Percentiles rank a stretch among this genome's conserved stretches.
These are phyloP conservation scores for Dynastes hyllus DNA, from an alignment of 2,888 invertebrate genomes.

Conservation along the genomic window DNA sequence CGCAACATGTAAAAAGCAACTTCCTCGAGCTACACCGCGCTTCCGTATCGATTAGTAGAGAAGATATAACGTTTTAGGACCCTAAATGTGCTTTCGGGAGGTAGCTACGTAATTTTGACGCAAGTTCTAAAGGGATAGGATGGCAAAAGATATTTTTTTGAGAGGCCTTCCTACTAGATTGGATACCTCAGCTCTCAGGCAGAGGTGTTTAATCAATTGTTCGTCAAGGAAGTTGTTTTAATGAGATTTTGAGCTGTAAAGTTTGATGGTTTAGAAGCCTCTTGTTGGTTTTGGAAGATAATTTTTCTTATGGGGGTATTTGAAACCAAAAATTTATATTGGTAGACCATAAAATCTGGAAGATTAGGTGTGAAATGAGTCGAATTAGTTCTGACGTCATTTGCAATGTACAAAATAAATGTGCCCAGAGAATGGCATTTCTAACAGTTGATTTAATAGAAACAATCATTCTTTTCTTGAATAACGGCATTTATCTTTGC, in stretches of 20 bases:
- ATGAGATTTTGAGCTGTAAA: neutral
- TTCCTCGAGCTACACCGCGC: neutral
- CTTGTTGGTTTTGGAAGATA: too few species aligned
- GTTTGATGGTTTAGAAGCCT: too few species aligned
- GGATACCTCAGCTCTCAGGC: neutral
- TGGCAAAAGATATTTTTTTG: neutral
- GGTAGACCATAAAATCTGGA: too few species aligned
- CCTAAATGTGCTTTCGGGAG: constrained; percentile 16
- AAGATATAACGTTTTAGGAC: neutral
- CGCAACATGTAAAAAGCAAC: constrained; percentile 7
- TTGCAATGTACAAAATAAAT: too few species aligned
- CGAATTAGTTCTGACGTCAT: too few species aligned
- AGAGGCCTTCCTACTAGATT: neutral
- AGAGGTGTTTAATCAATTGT: neutral
- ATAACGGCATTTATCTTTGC: too few species aligned
- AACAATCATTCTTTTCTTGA: too few species aligned
- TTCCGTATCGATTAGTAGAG: constrained; percentile 9
- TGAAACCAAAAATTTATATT: too few species aligned
- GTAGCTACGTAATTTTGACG: neutral
- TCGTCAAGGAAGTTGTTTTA: neutral
- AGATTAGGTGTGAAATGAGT: too few species aligned
- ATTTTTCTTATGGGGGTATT: too few species aligned
- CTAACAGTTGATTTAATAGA: too few species aligned
- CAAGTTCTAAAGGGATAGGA: neutral
- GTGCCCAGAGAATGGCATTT: too few species aligned